Percentiles rank a stretch among this genome's conserved stretches.
Conservation (phyloP, 2,113 vertebrate species). For the Burhinus oedicnemus region DNA sequence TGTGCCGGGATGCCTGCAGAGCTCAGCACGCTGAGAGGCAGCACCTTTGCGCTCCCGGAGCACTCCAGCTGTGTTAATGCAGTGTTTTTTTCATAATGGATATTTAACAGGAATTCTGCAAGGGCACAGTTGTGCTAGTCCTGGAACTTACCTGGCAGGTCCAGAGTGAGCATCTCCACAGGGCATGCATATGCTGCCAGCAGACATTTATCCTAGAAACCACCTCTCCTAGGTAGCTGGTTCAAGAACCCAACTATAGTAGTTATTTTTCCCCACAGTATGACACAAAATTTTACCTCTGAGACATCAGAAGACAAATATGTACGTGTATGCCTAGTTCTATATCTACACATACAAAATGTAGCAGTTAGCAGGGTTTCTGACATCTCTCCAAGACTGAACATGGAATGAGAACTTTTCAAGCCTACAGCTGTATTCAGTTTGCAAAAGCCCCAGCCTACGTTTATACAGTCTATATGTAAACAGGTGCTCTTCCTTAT, state of each 20-base stretch:
- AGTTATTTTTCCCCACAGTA: neutral
- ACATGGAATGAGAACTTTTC: neutral
- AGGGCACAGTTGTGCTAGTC: neutral
- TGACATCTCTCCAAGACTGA: neutral
- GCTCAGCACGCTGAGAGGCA: neutral
- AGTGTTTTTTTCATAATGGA: neutral
- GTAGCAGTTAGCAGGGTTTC: neutral
- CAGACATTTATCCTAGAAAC: neutral
- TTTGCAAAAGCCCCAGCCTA: neutral
- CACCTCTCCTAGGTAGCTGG: neutral
- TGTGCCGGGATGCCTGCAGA: neutral
- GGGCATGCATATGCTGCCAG: accelerated
- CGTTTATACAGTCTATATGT: neutral
- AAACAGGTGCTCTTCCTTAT: neutral
- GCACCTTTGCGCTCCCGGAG: neutral
- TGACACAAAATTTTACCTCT: neutral
- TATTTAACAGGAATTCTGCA: neutral
- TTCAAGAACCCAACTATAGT: neutral
- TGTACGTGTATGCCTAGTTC: neutral
- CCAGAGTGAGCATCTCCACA: neutral
- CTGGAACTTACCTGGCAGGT: neutral
- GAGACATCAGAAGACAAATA: neutral
- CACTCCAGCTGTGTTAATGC: neutral
- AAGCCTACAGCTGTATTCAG: neutral
- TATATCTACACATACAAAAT: neutral